These are phyloP conservation scores for Acanthurus lineatus DNA, from an alignment of 2,797 vertebrate species.

Conservation along the genomic window DNA sequence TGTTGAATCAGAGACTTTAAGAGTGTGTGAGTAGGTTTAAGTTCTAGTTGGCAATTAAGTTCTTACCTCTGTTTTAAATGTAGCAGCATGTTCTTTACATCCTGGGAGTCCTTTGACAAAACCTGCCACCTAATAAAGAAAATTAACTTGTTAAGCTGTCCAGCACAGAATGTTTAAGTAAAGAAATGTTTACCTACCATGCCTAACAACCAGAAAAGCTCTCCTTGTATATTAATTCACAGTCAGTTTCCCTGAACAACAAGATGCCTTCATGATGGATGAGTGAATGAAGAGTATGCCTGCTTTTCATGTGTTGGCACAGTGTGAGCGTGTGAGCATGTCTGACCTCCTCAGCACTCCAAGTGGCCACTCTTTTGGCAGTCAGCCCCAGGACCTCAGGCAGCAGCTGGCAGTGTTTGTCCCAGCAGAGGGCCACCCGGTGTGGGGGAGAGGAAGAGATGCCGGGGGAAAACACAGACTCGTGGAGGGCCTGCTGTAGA, in stretches of 20 bases:
- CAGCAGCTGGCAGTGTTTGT: conserved; percentile 94
- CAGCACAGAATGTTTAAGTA: background rate
- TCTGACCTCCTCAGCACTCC: conserved; percentile 92
- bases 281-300: conserved; percentile 49
- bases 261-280: conserved; percentile 37
- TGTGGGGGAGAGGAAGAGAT: conserved; percentile 85
- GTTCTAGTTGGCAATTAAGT: background rate
- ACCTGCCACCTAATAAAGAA: conserved; percentile 80
- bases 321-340: conserved; percentile 41
- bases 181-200: conserved; percentile 4
- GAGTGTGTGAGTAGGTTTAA: background rate
- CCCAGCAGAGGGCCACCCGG: conserved; percentile 90
- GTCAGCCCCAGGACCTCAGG: conserved; percentile 93
- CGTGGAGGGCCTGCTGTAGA: conserved; percentile 93
- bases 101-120: conserved; percentile 88
- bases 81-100: conserved; percentile 87
- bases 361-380: conserved; percentile 91
- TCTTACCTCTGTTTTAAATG: conserved; percentile 88
- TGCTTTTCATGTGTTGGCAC: conserved; percentile 49
- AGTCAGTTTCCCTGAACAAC: conserved; percentile 38
- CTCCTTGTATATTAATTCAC: conserved; percentile 28
- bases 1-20: background rate
- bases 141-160: conserved; percentile 2
- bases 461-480: conserved; percentile 92
- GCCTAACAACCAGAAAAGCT: conserved; percentile 1